Base-by-base conservation (phyloP, 2,797 vertebrate species). In the Tarsius wallacei region DNA sequence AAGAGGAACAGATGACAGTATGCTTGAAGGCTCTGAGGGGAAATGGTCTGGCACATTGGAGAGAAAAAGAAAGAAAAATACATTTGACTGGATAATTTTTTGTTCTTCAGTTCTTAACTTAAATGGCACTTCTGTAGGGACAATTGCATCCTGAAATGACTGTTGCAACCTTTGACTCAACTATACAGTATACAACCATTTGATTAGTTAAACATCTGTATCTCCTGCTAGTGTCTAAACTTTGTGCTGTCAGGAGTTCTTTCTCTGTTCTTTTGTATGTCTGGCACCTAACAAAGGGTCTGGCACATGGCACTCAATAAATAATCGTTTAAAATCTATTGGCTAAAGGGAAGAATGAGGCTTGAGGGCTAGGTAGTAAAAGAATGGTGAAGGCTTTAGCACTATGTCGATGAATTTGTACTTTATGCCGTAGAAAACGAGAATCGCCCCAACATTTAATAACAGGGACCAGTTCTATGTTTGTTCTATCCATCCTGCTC, bases 261-360 rank as follows among this genome's bases (percentile, higher is more conserved):
- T 17, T 88, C 26, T 83, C 33, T 87, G 6, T 64, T 21, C 55
- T 90, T 81, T 85, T 33, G 5, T 74, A 86, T 90, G 74, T 53
- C 76, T 24, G 77, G 22, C 28, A 88, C 17, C 80, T 74, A 85
- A 57, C 42, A 93, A 93, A 84, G 36, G 7, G 4, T n/a, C 70
- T 31, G 14, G 2, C 14, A 53, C 10, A 21, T 47, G 8, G 49
- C 61, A 24, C 13, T 81, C 4, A 87, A 9, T 64, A 61, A 83
- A 76, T 77, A 63, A n/a, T 49, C 74, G 57, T 85, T 87, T 94
- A 59, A 84, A 94, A 84, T 63, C 14, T 53, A 51, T 66, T 70
- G 49, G 12, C 61, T 80, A 36, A 91, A 49, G 33, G 49, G 77
- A 53, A 28, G 68, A 83, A 59, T 83, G 70, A 87, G 14, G n/a